Evolutionary conservation across 1,140 invertebrate species (phyloP).

Genomic region (Muscidifurax raptorellus): DNA sequence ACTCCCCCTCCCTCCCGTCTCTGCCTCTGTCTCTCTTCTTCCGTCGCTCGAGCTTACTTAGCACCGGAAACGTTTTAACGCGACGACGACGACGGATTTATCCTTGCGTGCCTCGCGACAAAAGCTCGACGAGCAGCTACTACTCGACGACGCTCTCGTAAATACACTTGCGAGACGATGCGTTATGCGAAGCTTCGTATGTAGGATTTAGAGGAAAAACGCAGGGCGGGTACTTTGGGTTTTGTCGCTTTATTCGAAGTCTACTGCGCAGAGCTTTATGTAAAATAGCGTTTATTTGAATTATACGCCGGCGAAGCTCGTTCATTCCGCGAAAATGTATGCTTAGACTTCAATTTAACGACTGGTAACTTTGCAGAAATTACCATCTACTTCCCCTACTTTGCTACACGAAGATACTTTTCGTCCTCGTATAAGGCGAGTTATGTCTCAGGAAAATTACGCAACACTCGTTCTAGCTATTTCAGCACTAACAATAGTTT

Average conservation of each 20-base stretch:
- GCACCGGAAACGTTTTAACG: conserved; percentile 15
- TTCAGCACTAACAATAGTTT: not conserved
- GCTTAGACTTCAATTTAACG: not conserved
- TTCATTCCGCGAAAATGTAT: not conserved
- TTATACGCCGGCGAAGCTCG: not conserved
- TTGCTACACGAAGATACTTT: not conserved
- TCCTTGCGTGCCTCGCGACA: not conserved
- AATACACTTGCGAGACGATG: not conserved
- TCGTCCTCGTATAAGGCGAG: not conserved
- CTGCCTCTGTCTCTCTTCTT: not conserved
- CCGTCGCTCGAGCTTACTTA: not conserved
- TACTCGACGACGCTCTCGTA: not conserved
- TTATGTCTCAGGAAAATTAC: not conserved
- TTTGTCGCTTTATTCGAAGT: not conserved
- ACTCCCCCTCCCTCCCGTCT: not conserved
- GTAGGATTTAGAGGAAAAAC: not conserved
- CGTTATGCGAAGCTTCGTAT: not conserved
- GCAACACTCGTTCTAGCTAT: not conserved
- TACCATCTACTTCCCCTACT: not conserved
- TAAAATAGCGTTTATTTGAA: not conserved
- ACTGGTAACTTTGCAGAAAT: not conserved
- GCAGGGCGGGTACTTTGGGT: not conserved
- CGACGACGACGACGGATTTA: not conserved
- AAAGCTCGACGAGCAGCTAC: conserved; percentile 2
- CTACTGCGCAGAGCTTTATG: not conserved